Evolutionary conservation across 2,797 vertebrate species (phyloP), one percentile per base, ranked within the genome.

Genomic region (Artibeus jamaicensis): DNA sequence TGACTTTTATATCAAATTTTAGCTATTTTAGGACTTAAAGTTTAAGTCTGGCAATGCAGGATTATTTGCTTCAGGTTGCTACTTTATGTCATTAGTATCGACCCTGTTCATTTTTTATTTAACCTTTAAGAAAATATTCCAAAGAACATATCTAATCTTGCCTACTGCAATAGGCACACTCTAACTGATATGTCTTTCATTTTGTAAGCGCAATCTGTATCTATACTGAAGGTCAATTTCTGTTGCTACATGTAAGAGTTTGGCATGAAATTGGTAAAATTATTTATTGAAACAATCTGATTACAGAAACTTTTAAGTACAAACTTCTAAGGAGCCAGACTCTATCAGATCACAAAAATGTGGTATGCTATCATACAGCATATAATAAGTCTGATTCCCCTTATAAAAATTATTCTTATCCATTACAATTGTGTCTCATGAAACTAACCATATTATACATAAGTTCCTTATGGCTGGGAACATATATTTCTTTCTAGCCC

Each of bases 391-490:
- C 26, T 93, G 46, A 90, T 78, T 97, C 8, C 24, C 44, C n/a
- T 39, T 71, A 78, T 87, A 84, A 93, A 96, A 94, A 82, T 37
- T 77, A 29, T 91, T 78, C 50, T 78, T 93, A 87, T 65, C 34
- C n/a, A 81, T 86, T 89, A 65, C 65, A 71, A 83, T 55, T 39
- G 29, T 78, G 46, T 55, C 16, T 78, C 12, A 70, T 87, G 29
- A 89, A 62, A 68, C 9, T 53, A 26, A 73, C 14, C 53, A 19
- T 81, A 67, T 57, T 91, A 70, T 29, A 90, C 74, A 4, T 82
- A 86, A 29, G 6, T 93, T 84, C 26, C 22, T 91, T 81, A 77
- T 87, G 29, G 4, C 19, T 85, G 5, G 37, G 14, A 21, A 85
- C 57, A 82, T 70, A 46, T 37, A 68, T 42, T 77, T 68, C 0